phyloP scores from a whole-genome alignment of 2,888 invertebrate genomes.

The Acanthopleura granulata region DNA sequence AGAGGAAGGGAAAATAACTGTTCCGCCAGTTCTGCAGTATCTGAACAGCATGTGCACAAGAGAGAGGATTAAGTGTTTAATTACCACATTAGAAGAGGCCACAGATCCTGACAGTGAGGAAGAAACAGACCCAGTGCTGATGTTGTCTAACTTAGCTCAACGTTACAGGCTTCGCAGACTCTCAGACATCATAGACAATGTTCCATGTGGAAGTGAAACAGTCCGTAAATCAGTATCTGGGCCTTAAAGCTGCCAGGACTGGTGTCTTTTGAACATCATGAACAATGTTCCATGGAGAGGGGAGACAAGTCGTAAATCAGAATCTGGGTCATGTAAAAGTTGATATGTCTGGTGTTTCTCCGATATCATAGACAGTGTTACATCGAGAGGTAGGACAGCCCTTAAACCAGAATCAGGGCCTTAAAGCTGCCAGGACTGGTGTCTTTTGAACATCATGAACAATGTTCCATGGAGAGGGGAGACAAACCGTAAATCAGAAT shows the following conservation, averaged over 20 bases:
- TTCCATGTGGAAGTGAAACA: background rate
- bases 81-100: background rate
- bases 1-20: background rate
- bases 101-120: background rate
- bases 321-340: no score
- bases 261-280: no score
- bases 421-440: no score
- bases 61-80: background rate
- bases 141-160: background rate
- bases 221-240: no score
- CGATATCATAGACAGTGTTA: slow-evolving; percentile 10
- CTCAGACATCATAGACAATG: slow-evolving; percentile 13
- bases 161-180: background rate
- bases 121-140: background rate
- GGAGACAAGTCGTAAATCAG: no score
- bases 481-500: no score
- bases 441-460: no score
- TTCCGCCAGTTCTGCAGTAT: background rate
- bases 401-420: no score
- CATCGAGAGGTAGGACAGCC: background rate
- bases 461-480: no score
- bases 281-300: no score
- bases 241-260: no score
- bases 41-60: slow-evolving; percentile 3
- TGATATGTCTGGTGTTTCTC: background rate